These are phyloP conservation scores for Abrostola triplasia DNA, from an alignment of 2,888 invertebrate species.

Conservation along the genomic window DNA sequence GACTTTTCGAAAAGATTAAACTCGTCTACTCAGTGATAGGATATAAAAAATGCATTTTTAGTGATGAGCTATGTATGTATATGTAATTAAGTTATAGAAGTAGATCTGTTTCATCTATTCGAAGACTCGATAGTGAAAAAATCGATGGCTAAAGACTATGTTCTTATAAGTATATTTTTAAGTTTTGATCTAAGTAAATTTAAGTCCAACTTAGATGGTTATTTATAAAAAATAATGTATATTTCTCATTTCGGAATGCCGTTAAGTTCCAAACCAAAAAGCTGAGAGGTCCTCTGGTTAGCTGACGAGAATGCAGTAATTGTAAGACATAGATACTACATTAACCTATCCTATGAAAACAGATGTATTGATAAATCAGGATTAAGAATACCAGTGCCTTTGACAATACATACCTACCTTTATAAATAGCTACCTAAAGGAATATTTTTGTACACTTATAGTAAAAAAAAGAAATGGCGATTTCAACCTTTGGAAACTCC, in stretches of 20 bases:
- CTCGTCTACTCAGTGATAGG: constrained; percentile 87
- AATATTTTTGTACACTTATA: constrained; percentile 86
- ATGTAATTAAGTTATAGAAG: constrained; percentile 81
- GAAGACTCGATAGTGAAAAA: constrained; percentile 83
- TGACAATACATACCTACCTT: constrained; percentile 86
- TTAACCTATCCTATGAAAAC: constrained; percentile 61
- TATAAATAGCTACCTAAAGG: constrained; percentile 79
- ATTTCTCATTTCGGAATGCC: constrained; percentile 82
- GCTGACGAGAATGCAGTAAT: constrained; percentile 71
- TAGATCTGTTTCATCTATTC: constrained; percentile 88
- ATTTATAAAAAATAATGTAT: constrained; percentile 84
- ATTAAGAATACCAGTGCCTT: constrained; percentile 86
- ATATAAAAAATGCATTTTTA: constrained; percentile 87
- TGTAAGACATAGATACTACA: constrained; percentile 63
- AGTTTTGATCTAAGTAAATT: constrained; percentile 78
- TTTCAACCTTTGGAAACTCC: constrained; percentile 69
- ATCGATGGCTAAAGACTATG: constrained; percentile 87
- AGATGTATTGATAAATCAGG: constrained; percentile 73
- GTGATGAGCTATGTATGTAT: constrained; percentile 85
- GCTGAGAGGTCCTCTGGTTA: constrained; percentile 72
- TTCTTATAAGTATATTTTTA: constrained; percentile 78
- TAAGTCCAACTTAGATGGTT: constrained; percentile 84
- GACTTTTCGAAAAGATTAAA: constrained; percentile 88
- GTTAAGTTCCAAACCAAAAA: constrained; percentile 84
- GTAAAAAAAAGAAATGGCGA: constrained; percentile 65